Percentiles rank a stretch among this genome's conserved stretches.
Evolutionary conservation across 2,888 invertebrate genomes (phyloP).

Genomic region (Dasysyrphus tricinctus): DNA sequence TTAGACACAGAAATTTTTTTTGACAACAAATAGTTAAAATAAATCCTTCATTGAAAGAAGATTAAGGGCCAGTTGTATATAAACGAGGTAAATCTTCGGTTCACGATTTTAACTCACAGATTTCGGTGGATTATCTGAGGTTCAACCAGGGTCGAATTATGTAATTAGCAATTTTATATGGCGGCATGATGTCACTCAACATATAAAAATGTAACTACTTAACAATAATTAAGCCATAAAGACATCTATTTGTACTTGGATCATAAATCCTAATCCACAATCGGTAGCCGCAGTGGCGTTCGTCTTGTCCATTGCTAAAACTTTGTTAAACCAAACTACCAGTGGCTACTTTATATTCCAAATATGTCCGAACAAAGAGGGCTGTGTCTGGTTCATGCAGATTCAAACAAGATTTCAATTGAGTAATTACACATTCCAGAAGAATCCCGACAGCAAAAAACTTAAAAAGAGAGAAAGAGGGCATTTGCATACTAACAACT

Average conservation of each 20-base stretch:
- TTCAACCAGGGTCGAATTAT: too few relatives aligned
- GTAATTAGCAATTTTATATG: too few relatives aligned
- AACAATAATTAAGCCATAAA: slow-evolving; percentile 63
- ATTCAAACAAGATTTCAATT: slow-evolving; percentile 54
- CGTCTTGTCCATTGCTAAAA: not conserved
- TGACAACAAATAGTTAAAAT: too few relatives aligned
- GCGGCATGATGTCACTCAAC: too few relatives aligned
- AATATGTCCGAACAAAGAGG: slow-evolving; percentile 40
- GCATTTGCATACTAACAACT: slow-evolving; percentile 67
- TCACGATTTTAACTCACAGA: too few relatives aligned
- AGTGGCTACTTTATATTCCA: slow-evolving; percentile 63
- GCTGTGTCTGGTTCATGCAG: slow-evolving; percentile 6
- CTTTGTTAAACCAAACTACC: not conserved
- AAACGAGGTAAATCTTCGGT: too few relatives aligned
- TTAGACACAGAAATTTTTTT: too few relatives aligned
- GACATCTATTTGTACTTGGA: not conserved
- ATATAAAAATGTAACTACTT: not conserved
- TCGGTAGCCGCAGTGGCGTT: too few relatives aligned
- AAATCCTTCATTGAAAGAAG: too few relatives aligned
- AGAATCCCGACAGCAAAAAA: not conserved
- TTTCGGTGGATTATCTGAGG: too few relatives aligned
- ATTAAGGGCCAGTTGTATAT: too few relatives aligned
- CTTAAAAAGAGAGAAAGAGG: slow-evolving; percentile 5
- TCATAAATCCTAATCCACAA: not conserved
- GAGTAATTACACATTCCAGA: slow-evolving; percentile 63